A percentile compares a stretch with the other conserved stretches of the same genome.
Conservation (phyloP, 2,113 vertebrate genomes). For the Eira barbara region DNA sequence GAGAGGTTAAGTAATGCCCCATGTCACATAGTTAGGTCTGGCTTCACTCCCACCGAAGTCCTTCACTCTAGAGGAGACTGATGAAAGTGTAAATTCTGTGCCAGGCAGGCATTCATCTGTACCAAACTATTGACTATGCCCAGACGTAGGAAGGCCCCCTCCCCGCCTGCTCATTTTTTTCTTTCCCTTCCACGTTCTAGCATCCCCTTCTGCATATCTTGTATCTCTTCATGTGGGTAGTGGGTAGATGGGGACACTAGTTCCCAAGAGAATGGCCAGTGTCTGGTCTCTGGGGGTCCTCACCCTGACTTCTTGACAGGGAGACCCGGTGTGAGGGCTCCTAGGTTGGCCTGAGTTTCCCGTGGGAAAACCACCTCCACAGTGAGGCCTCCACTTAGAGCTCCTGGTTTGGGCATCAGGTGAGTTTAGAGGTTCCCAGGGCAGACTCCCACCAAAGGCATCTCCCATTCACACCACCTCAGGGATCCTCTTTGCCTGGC, state of each 20-base stretch:
- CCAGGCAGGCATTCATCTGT: background rate
- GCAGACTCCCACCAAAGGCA: background rate
- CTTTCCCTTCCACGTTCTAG: background rate
- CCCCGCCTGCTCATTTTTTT: background rate
- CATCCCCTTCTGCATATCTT: background rate
- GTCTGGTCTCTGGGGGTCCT: background rate
- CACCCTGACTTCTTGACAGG: background rate
- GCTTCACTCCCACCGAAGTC: background rate
- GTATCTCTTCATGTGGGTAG: background rate
- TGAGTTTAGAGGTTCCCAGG: background rate
- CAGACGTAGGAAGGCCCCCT: background rate
- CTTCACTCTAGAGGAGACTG: background rate
- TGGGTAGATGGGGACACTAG: background rate
- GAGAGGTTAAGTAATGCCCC: background rate
- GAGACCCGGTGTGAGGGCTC: fast-evolving
- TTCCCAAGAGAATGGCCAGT: background rate
- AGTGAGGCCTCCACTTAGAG: background rate
- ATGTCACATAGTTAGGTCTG: background rate
- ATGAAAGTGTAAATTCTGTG: background rate
- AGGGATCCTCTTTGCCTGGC: background rate
- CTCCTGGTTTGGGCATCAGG: background rate
- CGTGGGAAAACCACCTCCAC: background rate
- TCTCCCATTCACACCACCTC: background rate
- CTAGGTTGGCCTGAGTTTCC: background rate
- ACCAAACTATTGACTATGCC: background rate